A percentile compares a stretch with the other conserved stretches of the same genome.
These are phyloP conservation scores for Nesidiocoris tenuis DNA, from an alignment of 2,888 invertebrate species.

Conservation along the genomic window DNA sequence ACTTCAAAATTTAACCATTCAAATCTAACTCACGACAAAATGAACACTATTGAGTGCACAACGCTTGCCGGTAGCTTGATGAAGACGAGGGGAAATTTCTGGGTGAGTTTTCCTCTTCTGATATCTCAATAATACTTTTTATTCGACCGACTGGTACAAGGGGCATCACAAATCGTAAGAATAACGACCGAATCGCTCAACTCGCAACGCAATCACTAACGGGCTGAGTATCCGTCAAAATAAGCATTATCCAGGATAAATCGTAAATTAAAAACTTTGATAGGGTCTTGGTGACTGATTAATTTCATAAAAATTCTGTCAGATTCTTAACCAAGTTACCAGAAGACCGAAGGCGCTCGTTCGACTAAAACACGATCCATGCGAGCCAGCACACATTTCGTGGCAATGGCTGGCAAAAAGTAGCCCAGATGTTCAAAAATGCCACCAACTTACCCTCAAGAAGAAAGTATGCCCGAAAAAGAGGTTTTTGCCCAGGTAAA, in stretches of 20 bases:
- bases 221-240: no score
- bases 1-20: no score
- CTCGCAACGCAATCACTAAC: no score
- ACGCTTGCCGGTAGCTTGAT: conserved; percentile 16
- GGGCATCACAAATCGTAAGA: no score
- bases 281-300: no score
- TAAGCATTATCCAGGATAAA: no score
- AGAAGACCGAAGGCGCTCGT: no score
- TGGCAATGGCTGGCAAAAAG: conserved; percentile 38
- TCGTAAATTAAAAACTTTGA: no score
- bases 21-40: conserved; percentile 23
- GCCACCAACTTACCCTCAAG: conserved; percentile 13
- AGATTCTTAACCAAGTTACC: conserved; percentile 4
- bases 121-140: no score
- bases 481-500: conserved; percentile 33
- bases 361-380: conserved; percentile 17
- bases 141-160: no score
- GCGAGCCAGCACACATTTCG: conserved; percentile 22
- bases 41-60: conserved; percentile 15
- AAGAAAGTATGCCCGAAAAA: conserved; percentile 33
- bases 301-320: not conserved
- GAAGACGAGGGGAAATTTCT: conserved; percentile 17
- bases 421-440: conserved; percentile 30
- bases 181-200: no score
- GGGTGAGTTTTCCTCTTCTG: not conserved